Evolutionary conservation across 2,888 invertebrate species (phyloP), one percentile per base, ranked within the genome.

Genomic region (Scaptomyza polygonia): DNA sequence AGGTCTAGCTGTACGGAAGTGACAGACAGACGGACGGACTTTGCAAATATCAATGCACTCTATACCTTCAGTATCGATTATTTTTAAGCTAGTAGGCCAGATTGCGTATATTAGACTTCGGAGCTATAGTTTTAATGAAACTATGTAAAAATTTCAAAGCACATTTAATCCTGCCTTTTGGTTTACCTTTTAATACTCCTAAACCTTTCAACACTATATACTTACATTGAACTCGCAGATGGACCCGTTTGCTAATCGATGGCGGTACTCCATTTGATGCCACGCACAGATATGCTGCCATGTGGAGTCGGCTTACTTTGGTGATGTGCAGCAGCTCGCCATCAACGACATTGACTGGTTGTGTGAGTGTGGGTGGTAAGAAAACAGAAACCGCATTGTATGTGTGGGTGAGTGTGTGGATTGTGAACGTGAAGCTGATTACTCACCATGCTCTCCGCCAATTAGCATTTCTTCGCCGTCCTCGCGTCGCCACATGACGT

Each of bases 261-360:
- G 97, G 97, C 29, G 97, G 97, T 30, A 98, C 97, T 61, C 97
- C 97, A 91, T 98, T 98, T 62, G 96, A 96, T 12, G 98, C 98
- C 77, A 97, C 97, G 92, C 97, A 97, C 69, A 97, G 93, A 92
- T 97, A 98, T 32, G 97, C 96, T 25, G 97, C 97, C 97, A 97
- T 97, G 91, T 97, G 97, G 69, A 97, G 94, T 47, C 97, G 94
- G 85, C 97, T 97, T 77, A 97, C 97, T 93, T 97, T 97, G 62
- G 95, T 95, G 86, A 97, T 95, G 86, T 96, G 95, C 87, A 97
- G 93, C 56, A 96, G 93, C 90, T 97, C 97, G 3, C 97, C 97
- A 88, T 97, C 96, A 64, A 97, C 96, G 55, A 96, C 96, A 91
- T 95, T 96, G 70, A 97, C 97, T 97, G 74, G 0, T 16, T 51